phyloP scores from a whole-genome alignment of 2,888 invertebrate genomes.

The Blomia tropicalis region DNA sequence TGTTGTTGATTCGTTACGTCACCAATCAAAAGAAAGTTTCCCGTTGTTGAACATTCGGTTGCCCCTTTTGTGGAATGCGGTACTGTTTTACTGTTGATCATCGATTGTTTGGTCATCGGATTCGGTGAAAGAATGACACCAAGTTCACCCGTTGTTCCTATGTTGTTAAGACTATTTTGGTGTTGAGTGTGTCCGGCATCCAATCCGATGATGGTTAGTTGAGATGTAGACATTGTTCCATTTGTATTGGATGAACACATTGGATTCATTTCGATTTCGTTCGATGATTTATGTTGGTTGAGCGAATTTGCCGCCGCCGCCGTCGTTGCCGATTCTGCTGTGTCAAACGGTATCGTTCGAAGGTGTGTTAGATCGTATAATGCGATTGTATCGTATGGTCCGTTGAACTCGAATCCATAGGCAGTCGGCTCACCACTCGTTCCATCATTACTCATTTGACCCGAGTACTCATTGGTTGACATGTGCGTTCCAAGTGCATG shows the following conservation, averaged over 20 bases:
- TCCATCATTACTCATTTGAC: too few relatives aligned
- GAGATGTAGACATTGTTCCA: background rate
- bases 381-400: constrained; percentile 3
- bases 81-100: background rate
- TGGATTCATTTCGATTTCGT: background rate
- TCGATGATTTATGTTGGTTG: background rate
- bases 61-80: background rate
- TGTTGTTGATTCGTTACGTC: background rate
- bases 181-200: background rate
- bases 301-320: background rate
- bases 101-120: background rate
- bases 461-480: background rate
- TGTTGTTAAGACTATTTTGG: background rate
- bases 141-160: background rate
- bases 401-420: constrained; percentile 3
- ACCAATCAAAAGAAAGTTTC: background rate
- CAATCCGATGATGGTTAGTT: background rate
- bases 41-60: background rate
- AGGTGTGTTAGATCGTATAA: constrained; percentile 7
- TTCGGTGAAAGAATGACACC: constrained; percentile 4
- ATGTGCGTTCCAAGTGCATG: background rate
- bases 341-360: background rate
- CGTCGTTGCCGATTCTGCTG: background rate
- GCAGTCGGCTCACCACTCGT: too few relatives aligned
- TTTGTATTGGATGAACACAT: background rate